Base-by-base conservation (phyloP, 2,797 vertebrate species). In the Anniella stebbinsi region DNA sequence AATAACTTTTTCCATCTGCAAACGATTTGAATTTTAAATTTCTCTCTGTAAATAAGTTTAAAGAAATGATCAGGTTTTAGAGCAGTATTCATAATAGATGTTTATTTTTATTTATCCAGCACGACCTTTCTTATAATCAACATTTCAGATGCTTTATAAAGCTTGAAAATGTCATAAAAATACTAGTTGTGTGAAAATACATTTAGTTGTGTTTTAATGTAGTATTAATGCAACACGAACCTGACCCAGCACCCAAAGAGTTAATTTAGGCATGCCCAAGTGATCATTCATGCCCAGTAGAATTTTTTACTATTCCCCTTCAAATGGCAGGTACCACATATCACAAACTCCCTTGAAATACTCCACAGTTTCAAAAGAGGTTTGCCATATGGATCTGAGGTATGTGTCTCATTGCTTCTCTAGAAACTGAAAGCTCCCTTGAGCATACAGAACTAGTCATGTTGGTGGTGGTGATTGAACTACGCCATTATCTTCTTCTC, bases 11-110 rank as follows among this genome's bases (percentile, higher is more conserved):
- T 94, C 95, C 92, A 93, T 96, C 95, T 96, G 87, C 90, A 88
- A 94, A 63, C 92, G 80, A 97, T 97, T 97, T 97, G 95, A 97
- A 97, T 96, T 97, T 96, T 93, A 97, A 96, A 96, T 97, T 95
- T 95, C 54, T 88, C 94, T 95, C 92, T 93, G 88, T 30, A 81
- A 93, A 93, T 89, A 96, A 94, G 84, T 87, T n/a, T 48, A 30
- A 13, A 96, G 91, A 91, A 95, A 91, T 25, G 89, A 92, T 91
- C 76, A 91, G 92, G 87, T 96, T 89, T 96, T 93, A 90, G 84
- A 89, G 76, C 78, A 92, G 84, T 96, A 94, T 96, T 96, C 92
- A 94, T 95, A 94, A 95, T 93, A 96, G 95, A 93, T 86, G 10
- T 76, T 85, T 45, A 91, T 95, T 92, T 94, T 75, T 80, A 96